Evolutionary conservation across 1,140 invertebrate genomes (phyloP).

Genomic region (Drosophila subpulchrella): DNA sequence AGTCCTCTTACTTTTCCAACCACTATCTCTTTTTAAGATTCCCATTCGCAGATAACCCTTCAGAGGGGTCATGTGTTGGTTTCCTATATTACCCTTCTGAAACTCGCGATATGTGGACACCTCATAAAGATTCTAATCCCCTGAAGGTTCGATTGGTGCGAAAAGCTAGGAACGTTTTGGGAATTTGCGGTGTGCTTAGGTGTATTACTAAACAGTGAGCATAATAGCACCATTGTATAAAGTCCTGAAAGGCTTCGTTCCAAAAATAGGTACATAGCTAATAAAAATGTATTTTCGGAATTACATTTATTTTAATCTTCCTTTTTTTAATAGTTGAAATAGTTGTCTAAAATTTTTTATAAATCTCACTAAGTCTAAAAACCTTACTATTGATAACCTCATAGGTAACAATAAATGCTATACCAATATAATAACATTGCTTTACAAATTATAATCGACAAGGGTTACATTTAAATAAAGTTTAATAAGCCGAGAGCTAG

Average conservation of each 20-base stretch:
- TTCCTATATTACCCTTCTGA: slow-evolving; percentile 31
- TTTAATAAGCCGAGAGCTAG: not conserved
- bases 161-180: not conserved
- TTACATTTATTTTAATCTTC: no score
- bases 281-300: no score
- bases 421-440: not conserved
- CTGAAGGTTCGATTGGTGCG: not conserved
- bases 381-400: no score
- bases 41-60: slow-evolving; percentile 44
- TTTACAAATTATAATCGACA: not conserved
- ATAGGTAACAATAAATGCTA: no score
- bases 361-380: no score
- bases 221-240: no score
- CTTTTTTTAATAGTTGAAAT: no score
- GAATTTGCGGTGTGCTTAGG: not conserved
- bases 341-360: no score
- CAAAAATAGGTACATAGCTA: no score
- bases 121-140: slow-evolving; percentile 16
- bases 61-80: slow-evolving; percentile 11
- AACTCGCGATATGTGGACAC: slow-evolving; percentile 42
- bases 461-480: not conserved
- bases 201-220: not conserved
- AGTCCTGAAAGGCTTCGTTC: no score
- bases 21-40: slow-evolving; percentile 39
- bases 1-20: slow-evolving; percentile 6